Conservation (phyloP, 2,113 vertebrate species). For the Peucedramus taeniatus region DNA sequence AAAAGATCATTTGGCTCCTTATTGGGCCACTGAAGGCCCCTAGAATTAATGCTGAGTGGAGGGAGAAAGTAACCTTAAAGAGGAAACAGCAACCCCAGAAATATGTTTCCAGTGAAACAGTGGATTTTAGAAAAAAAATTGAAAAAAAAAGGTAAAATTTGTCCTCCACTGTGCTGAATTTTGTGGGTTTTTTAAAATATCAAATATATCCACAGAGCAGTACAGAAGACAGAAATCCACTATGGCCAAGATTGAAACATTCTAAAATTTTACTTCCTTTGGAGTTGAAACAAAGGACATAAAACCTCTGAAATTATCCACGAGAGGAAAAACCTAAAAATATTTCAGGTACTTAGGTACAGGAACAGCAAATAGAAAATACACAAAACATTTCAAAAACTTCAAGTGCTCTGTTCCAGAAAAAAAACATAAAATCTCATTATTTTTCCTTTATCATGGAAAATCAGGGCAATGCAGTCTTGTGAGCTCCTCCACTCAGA, state of each 20-base stretch:
- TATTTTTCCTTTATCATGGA: background rate
- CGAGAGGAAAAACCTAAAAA: slow-evolving; percentile 1
- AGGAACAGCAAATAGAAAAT: background rate
- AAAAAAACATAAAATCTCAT: background rate
- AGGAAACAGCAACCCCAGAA: background rate
- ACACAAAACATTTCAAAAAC: background rate
- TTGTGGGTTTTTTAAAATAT: background rate
- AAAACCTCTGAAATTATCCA: background rate
- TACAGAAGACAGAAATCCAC: background rate
- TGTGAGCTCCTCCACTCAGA: background rate
- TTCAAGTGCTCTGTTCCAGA: background rate
- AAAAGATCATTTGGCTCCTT: background rate
- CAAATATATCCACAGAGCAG: background rate
- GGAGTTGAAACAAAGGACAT: background rate
- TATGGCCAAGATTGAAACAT: background rate
- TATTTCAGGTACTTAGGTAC: background rate
- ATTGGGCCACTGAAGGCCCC: background rate
- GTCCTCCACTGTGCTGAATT: background rate
- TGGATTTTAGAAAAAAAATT: background rate
- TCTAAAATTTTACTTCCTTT: background rate
- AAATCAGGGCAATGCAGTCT: background rate
- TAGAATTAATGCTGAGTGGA: background rate
- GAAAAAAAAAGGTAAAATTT: background rate
- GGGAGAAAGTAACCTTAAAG: background rate
- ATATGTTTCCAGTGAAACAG: background rate